Conservation (phyloP, 2,797 vertebrate genomes). For the Schizopygopsis malacanthus region DNA sequence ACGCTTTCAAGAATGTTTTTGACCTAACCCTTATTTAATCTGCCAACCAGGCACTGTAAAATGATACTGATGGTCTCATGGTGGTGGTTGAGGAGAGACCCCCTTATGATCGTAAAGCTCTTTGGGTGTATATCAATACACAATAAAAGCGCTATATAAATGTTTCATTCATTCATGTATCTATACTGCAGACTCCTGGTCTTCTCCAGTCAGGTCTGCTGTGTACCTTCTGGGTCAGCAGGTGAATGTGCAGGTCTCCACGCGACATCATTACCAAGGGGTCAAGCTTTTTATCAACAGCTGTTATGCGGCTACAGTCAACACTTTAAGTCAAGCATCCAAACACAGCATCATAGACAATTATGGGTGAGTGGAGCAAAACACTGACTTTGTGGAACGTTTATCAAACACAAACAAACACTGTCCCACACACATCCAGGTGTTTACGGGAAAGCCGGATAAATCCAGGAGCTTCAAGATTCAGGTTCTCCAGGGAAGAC, state of each 20-base stretch:
- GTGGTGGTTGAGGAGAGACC: too few species aligned
- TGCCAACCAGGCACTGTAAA: neutral
- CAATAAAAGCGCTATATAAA: too few species aligned
- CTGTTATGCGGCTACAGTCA: conserved; percentile 68
- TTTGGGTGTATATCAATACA: too few species aligned
- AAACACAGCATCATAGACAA: conserved; percentile 74
- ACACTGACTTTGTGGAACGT: neutral
- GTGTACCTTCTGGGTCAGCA: conserved; percentile 71
- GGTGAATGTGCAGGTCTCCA: conserved; percentile 73
- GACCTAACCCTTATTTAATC: neutral
- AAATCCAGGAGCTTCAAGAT: conserved; percentile 63
- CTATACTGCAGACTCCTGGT: conserved; percentile 69
- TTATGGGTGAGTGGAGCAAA: conserved; percentile 69
- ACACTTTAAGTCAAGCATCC: conserved; percentile 12
- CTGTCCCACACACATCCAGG: conserved; percentile 52
- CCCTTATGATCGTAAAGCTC: too few species aligned
- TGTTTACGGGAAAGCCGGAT: conserved; percentile 75
- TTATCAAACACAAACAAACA: neutral
- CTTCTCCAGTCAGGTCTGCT: conserved; percentile 44
- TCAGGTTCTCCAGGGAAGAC: conserved; percentile 66
- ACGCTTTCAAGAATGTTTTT: neutral
- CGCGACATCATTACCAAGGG: conserved; percentile 56
- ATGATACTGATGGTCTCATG: neutral
- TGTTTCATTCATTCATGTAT: neutral
- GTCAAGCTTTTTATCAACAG: conserved; percentile 71